A percentile compares a stretch with the other conserved stretches of the same genome.
These are phyloP conservation scores for Protaetia brevitarsis DNA, from an alignment of 1,140 invertebrate genomes.

Conservation along the genomic window DNA sequence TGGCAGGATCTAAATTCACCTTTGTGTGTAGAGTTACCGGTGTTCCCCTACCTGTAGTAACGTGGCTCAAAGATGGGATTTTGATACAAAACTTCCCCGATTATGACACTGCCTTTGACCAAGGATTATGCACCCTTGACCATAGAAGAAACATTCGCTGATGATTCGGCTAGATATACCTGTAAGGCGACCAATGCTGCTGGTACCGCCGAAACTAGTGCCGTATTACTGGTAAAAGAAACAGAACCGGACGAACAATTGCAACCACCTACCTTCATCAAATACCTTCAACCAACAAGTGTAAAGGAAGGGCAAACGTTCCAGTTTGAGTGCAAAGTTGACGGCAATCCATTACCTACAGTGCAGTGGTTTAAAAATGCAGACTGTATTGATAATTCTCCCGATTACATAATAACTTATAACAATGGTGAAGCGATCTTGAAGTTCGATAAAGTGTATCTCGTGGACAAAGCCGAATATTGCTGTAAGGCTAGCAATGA, in stretches of 20 bases:
- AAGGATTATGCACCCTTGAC: conserved; percentile 70
- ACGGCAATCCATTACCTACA: conserved; percentile 71
- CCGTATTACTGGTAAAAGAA: conserved; percentile 73
- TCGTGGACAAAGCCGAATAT: conserved; percentile 61
- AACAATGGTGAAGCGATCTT: conserved; percentile 64
- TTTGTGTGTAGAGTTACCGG: conserved; percentile 56
- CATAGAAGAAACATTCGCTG: conserved; percentile 70
- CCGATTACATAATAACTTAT: conserved; percentile 66
- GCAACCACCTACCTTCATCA: conserved; percentile 62
- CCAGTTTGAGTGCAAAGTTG: conserved; percentile 69
- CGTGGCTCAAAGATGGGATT: conserved; percentile 68
- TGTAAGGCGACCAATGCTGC: conserved; percentile 67
- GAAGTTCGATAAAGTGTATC: conserved; percentile 58
- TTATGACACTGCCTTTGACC: conserved; percentile 62
- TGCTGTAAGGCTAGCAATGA: conserved; percentile 69
- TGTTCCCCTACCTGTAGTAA: conserved; percentile 77
- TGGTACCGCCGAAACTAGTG: conserved; percentile 70
- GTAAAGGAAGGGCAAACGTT: conserved; percentile 64
- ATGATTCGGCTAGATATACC: conserved; percentile 77
- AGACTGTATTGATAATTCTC: conserved; percentile 68
- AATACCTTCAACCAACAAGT: conserved; percentile 59
- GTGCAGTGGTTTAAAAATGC: conserved; percentile 79
- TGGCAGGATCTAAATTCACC: conserved; percentile 39
- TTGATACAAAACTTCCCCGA: conserved; percentile 54
- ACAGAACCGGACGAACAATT: conserved; percentile 63